A percentile compares a stretch with the other conserved stretches of the same genome.
These are phyloP conservation scores for Pterois miles DNA, from an alignment of 2,797 vertebrate genomes.

Conservation along the genomic window DNA sequence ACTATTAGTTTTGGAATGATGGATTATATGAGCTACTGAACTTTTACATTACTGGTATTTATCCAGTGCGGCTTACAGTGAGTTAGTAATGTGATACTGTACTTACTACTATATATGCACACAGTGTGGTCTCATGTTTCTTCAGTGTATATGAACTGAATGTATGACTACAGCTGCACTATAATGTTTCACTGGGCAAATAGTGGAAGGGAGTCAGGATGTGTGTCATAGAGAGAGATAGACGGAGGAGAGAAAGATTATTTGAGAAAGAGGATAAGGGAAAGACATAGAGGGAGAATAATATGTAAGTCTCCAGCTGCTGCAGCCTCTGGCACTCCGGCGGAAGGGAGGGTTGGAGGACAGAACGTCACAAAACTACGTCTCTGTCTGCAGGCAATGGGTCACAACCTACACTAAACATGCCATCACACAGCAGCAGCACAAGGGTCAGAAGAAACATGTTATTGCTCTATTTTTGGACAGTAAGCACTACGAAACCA, in stretches of 20 bases:
- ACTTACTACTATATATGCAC: background rate
- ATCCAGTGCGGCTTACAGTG: background rate
- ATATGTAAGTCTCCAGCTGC: conserved; percentile 53
- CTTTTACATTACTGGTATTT: background rate
- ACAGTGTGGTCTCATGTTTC: background rate
- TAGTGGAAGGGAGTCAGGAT: background rate
- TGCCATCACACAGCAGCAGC: conserved; percentile 5
- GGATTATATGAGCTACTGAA: no score
- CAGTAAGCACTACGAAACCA: background rate
- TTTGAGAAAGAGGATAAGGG: background rate
- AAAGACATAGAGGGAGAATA: conserved; percentile 6
- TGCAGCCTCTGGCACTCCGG: conserved; percentile 33
- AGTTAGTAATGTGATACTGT: background rate
- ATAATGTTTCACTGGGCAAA: background rate
- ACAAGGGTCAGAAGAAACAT: background rate
- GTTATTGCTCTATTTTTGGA: background rate
- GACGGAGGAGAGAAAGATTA: background rate
- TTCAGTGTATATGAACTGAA: background rate
- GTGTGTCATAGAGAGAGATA: background rate
- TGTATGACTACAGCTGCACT: background rate
- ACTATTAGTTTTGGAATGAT: background rate
- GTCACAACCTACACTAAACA: conserved; percentile 46
- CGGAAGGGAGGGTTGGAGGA: conserved; percentile 6
- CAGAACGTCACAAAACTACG: conserved; percentile 45
- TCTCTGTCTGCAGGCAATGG: conserved; percentile 57